Percentiles rank a stretch among this genome's conserved stretches.
Conservation (phyloP, 1,140 invertebrate species). For the Batillaria attramentaria region DNA sequence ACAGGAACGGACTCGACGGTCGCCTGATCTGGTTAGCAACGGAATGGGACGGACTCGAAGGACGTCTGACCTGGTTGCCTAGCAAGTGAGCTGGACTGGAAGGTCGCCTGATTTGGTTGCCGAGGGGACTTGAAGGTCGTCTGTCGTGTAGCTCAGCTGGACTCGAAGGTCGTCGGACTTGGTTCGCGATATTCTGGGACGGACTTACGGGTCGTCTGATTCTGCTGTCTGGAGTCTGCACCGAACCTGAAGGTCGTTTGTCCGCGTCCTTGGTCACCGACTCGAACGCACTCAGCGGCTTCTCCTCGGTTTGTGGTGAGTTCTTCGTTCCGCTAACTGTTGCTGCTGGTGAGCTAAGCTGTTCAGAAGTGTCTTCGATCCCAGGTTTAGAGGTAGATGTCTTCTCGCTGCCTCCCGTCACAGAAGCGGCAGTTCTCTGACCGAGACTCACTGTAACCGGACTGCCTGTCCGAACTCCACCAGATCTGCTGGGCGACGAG, state of each 20-base stretch:
- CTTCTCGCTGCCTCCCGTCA: not conserved
- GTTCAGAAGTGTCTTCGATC: too few relatives aligned
- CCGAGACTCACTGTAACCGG: not conserved
- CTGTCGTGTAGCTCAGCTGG: not conserved
- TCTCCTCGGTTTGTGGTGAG: too few relatives aligned
- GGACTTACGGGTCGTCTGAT: too few relatives aligned
- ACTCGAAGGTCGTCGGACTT: not conserved
- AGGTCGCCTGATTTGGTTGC: not conserved
- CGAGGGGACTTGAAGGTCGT: not conserved
- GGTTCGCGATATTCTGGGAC: too few relatives aligned
- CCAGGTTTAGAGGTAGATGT: too few relatives aligned
- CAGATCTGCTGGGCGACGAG: too few relatives aligned
- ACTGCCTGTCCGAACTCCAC: not conserved
- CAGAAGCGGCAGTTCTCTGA: not conserved
- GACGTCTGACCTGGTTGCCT: not conserved
- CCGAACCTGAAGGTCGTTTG: too few relatives aligned
- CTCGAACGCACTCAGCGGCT: too few relatives aligned
- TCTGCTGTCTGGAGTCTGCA: too few relatives aligned
- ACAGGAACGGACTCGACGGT: constrained; percentile 16
- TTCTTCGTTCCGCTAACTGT: too few relatives aligned
- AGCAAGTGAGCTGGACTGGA: not conserved
- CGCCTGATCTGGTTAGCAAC: not conserved
- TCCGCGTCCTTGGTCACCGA: too few relatives aligned
- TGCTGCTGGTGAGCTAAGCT: too few relatives aligned
- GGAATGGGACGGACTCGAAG: constrained; percentile 5